Evolutionary conservation across 2,888 invertebrate species (phyloP).

Genomic region (Leptopilina drosophilae): DNA sequence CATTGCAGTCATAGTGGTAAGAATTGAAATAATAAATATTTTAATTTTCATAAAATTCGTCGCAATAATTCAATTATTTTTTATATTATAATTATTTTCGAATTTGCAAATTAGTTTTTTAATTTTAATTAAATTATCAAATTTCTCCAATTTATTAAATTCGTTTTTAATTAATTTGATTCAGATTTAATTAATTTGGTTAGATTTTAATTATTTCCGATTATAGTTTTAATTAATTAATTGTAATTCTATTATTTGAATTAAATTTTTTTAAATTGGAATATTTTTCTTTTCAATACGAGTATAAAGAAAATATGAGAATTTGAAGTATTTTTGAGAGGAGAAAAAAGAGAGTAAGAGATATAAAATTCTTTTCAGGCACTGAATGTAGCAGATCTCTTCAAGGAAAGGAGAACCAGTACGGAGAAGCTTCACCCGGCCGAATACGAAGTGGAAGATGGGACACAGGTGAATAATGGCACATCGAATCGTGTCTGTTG

Average conservation of each 20-base stretch:
- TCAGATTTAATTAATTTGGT: no score
- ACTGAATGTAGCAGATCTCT: slow-evolving; percentile 68
- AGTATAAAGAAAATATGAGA: background rate
- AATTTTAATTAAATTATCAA: no score
- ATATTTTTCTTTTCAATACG: background rate
- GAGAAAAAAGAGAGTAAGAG: background rate
- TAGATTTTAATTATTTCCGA: no score
- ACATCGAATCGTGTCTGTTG: slow-evolving; percentile 73
- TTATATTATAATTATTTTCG: no score
- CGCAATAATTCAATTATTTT: background rate
- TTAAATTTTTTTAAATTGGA: background rate
- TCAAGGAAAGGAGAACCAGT: slow-evolving; percentile 60
- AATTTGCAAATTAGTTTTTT: no score
- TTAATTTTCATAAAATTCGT: no score
- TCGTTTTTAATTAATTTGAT: no score
- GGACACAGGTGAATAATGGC: slow-evolving; percentile 76
- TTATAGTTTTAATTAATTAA: no score
- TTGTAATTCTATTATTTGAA: no score
- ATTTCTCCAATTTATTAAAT: no score
- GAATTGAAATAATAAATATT: slow-evolving; percentile 68
- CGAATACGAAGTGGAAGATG: slow-evolving; percentile 69
- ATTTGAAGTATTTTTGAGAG: background rate
- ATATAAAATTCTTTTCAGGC: slow-evolving; percentile 57
- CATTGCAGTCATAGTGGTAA: slow-evolving; percentile 85
- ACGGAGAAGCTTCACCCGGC: slow-evolving; percentile 60